These are phyloP conservation scores for Thomomys bottae DNA, from an alignment of 2,113 vertebrate genomes.

Conservation along the genomic window DNA sequence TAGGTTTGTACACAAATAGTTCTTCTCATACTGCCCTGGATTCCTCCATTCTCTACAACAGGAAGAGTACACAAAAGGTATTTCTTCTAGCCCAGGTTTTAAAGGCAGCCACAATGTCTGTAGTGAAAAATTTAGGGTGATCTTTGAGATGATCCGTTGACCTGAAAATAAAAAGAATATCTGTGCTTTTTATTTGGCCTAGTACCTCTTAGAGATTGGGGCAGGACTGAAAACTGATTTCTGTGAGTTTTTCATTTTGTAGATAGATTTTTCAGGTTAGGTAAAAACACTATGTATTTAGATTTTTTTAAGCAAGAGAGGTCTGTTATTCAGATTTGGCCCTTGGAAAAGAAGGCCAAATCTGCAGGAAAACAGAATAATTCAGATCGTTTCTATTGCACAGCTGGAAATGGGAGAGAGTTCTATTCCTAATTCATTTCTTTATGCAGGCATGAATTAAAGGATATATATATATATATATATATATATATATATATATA, in stretches of 20 bases:
- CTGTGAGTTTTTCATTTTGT: background rate
- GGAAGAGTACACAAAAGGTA: too few relatives aligned
- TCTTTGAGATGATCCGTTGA: background rate
- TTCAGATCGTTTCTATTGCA: background rate
- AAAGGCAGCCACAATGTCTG: conserved; percentile 6
- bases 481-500: too few relatives aligned
- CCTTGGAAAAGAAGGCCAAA: conserved; percentile 5
- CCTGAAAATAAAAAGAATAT: background rate
- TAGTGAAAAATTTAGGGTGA: background rate
- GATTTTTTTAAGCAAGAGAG: background rate
- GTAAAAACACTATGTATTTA: background rate
- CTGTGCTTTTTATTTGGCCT: background rate
- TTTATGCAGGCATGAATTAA: background rate
- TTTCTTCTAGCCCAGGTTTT: too few relatives aligned
- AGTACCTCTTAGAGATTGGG: background rate
- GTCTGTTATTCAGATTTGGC: background rate
- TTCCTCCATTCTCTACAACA: too few relatives aligned
- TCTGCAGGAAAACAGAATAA: background rate
- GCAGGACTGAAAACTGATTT: background rate
- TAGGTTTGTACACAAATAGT: too few relatives aligned
- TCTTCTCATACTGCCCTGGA: too few relatives aligned
- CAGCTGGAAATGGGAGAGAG: background rate
- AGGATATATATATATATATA: too few relatives aligned
- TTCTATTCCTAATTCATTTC: background rate
- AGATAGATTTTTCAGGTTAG: background rate